Conservation (phyloP, 1,140 invertebrate species). For the Brachystomella parvula region DNA sequence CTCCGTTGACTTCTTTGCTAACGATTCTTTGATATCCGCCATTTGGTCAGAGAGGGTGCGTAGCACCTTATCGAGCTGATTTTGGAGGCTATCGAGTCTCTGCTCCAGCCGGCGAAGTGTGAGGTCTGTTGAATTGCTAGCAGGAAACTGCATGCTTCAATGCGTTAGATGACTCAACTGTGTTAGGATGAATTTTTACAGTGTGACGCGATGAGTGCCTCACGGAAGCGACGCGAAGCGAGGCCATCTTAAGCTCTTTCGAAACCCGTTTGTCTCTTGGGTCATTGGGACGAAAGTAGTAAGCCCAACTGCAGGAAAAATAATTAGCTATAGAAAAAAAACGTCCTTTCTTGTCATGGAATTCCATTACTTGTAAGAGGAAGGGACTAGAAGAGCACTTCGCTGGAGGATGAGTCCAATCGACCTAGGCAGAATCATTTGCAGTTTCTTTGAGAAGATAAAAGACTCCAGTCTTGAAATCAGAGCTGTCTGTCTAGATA, state of each 20-base stretch:
- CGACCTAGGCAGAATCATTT: slow-evolving; percentile 53
- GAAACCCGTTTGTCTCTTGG: slow-evolving; percentile 66
- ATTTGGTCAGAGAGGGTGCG: background rate
- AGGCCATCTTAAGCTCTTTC: slow-evolving; percentile 58
- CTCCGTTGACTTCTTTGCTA: too few species aligned
- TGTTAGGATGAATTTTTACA: background rate
- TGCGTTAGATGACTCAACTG: background rate
- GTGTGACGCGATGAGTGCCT: slow-evolving; percentile 18
- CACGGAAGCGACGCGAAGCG: slow-evolving; percentile 59
- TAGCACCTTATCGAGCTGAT: slow-evolving; percentile 16
- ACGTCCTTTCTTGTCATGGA: too few species aligned
- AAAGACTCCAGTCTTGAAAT: slow-evolving; percentile 70
- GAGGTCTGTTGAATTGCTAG: background rate
- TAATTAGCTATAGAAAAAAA: too few species aligned
- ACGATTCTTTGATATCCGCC: slow-evolving; percentile 2
- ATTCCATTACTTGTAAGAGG: slow-evolving; percentile 50
- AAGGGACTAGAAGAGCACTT: slow-evolving; percentile 60
- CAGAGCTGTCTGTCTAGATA: slow-evolving; percentile 69
- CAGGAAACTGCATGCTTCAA: background rate
- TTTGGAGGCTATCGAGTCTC: slow-evolving; percentile 27
- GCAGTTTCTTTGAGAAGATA: slow-evolving; percentile 64
- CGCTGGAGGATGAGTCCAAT: slow-evolving; percentile 56
- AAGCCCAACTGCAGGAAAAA: slow-evolving; percentile 48
- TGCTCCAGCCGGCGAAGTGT: slow-evolving; percentile 19
- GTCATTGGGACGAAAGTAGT: slow-evolving; percentile 67